These are phyloP conservation scores for Brachirus orientalis DNA, from an alignment of 2,113 vertebrate genomes.

Conservation along the genomic window DNA sequence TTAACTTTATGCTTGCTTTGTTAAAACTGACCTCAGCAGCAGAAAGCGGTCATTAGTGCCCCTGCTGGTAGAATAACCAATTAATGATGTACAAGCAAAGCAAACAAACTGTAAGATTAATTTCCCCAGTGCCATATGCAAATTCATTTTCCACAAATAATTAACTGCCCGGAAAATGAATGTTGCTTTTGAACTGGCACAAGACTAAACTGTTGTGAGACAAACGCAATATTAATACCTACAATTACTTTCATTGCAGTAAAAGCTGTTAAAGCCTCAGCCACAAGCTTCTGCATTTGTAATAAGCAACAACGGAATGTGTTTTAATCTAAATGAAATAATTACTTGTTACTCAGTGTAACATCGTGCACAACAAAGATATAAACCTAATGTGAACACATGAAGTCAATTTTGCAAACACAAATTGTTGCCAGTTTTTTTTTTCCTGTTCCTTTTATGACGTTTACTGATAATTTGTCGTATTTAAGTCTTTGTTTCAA, in stretches of 20 bases:
- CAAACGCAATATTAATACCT: conserved; percentile 20
- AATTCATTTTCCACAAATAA: conserved; percentile 54
- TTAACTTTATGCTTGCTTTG: conserved; percentile 38
- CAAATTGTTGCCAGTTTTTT: too few species aligned
- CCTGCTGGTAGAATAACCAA: conserved; percentile 41
- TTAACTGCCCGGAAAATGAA: conserved; percentile 41
- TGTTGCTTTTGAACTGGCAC: conserved; percentile 13
- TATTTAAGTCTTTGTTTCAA: too few species aligned
- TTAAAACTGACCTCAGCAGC: conserved; percentile 42
- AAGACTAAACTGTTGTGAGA: conserved; percentile 21
- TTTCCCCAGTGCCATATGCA: conserved; percentile 24
- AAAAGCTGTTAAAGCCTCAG: conserved; percentile 25
- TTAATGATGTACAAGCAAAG: conserved; percentile 16
- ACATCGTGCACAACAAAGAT: too few species aligned
- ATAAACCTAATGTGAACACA: neutral
- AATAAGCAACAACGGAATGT: neutral
- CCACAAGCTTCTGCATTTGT: neutral
- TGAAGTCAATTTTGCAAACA: neutral
- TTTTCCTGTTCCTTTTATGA: too few species aligned
- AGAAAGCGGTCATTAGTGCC: conserved; percentile 45
- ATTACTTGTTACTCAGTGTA: neutral
- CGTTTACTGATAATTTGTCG: too few species aligned
- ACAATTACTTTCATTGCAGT: conserved; percentile 27
- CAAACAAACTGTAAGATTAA: neutral
- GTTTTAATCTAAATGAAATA: conserved; percentile 4